phyloP scores from a whole-genome alignment of 2,113 vertebrate species.

The Prionailurus viverrinus region DNA sequence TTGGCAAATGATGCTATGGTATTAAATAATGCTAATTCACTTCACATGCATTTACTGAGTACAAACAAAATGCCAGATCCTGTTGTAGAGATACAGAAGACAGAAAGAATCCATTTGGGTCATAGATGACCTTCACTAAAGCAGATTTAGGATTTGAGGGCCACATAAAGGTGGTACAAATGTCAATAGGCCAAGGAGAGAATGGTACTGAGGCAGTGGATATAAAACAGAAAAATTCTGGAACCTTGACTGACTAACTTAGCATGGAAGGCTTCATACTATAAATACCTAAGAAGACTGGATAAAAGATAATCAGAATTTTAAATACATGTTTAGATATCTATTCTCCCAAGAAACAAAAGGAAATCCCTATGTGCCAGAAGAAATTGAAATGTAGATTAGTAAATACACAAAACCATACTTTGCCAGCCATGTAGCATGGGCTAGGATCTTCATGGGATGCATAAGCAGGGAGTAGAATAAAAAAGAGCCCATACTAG shows the following conservation, averaged over 20 bases:
- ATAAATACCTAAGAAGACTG: not conserved
- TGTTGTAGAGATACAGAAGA: not conserved
- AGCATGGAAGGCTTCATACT: not conserved
- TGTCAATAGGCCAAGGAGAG: not conserved
- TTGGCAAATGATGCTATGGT: not conserved
- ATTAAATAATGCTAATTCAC: slow-evolving; percentile 20
- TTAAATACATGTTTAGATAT: not conserved
- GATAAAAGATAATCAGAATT: not conserved
- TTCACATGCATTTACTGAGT: not conserved
- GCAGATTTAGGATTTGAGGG: not conserved
- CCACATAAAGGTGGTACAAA: not conserved
- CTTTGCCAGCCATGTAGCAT: not conserved
- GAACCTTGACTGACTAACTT: not conserved
- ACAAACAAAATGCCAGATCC: not conserved
- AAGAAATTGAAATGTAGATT: not conserved
- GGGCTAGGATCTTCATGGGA: not conserved
- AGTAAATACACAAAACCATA: not conserved
- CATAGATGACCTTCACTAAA: not conserved
- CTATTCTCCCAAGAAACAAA: not conserved
- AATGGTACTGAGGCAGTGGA: not conserved
- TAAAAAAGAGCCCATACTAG: not conserved
- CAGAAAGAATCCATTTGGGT: not conserved
- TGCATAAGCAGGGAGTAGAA: not conserved
- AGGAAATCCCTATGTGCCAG: not conserved
- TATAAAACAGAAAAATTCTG: not conserved